Conservation (phyloP, 2,113 vertebrate genomes). For the Saguinus midas region DNA sequence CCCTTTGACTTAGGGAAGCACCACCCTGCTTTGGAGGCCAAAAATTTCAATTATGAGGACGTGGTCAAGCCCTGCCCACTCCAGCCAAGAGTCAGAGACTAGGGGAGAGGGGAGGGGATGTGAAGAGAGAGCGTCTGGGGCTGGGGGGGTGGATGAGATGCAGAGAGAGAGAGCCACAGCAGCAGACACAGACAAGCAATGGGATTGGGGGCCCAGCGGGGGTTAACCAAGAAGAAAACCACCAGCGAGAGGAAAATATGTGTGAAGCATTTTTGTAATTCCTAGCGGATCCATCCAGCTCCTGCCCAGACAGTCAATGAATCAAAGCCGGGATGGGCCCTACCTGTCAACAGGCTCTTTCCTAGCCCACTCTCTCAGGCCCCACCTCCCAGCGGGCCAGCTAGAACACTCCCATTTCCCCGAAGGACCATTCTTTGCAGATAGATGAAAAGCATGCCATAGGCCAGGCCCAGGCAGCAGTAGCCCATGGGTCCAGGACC, state of each 20-base stretch:
- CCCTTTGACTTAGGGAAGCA: conserved; percentile 53
- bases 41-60: conserved; percentile 74
- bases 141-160: neutral
- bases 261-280: conserved; percentile 69
- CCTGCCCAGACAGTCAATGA: conserved; percentile 71
- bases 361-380: neutral
- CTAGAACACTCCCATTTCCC: conserved; percentile 23
- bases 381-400: neutral
- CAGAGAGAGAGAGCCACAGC: conserved; percentile 16
- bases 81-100: neutral
- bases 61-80: conserved; percentile 53
- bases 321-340: conserved; percentile 65
- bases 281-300: conserved; percentile 52
- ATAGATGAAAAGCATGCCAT: neutral
- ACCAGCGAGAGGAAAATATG: conserved; percentile 62
- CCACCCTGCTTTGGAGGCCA: conserved; percentile 50
- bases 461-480: neutral
- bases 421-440: neutral
- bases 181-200: conserved; percentile 61
- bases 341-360: conserved; percentile 66
- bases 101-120: neutral
- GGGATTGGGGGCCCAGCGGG: neutral
- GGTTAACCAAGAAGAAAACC: conserved; percentile 52
- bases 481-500: neutral
- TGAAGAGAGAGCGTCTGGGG: neutral